Conservation (phyloP, 2,797 vertebrate genomes). For the Danio tinwini region DNA sequence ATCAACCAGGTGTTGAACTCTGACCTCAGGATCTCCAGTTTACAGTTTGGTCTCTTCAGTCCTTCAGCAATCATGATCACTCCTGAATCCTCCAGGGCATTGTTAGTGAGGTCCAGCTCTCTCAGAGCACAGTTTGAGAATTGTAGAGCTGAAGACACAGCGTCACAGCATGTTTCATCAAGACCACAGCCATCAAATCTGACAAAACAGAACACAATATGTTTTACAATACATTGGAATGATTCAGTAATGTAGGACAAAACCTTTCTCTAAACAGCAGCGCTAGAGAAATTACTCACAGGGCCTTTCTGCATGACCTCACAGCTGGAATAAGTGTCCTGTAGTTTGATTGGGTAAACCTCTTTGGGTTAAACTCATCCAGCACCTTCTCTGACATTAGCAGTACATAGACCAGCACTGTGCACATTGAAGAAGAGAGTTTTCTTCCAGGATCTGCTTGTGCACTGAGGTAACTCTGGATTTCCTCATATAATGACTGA, state of each 20-base stretch:
- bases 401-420: background rate
- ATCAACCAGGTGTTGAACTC: no score
- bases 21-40: no score
- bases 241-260: background rate
- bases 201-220: no score
- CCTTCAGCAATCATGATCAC: no score
- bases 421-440: background rate
- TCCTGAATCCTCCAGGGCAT: no score
- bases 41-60: no score
- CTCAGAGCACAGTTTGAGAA: no score
- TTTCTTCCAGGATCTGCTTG: background rate
- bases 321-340: background rate
- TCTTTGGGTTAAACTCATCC: background rate
- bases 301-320: background rate
- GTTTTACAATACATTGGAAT: background rate
- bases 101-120: no score
- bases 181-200: conserved; percentile 12
- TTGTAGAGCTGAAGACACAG: background rate
- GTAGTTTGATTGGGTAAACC: background rate
- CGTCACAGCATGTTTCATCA: background rate
- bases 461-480: conserved; percentile 4
- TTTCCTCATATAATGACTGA: background rate
- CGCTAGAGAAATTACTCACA: background rate
- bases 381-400: background rate
- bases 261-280: background rate